Conservation (phyloP, 2,888 invertebrate genomes). For the Nezara viridula region DNA sequence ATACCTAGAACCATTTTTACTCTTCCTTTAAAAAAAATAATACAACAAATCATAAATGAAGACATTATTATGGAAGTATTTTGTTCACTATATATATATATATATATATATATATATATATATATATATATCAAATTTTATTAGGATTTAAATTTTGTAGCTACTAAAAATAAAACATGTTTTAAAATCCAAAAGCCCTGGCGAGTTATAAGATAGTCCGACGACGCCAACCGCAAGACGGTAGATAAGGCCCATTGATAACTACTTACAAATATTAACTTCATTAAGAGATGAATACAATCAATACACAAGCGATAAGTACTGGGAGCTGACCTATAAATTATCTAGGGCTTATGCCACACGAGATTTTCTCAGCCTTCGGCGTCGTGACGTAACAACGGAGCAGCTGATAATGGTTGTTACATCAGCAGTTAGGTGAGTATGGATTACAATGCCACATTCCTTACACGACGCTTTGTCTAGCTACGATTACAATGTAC, state of each 20-base stretch:
- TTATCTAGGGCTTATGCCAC: constrained; percentile 25
- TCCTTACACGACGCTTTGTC: background rate
- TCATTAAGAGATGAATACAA: background rate
- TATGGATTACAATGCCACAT: constrained; percentile 15
- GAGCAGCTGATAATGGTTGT: background rate
- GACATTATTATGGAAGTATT: too few relatives aligned
- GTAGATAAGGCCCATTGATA: background rate
- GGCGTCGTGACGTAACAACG: background rate
- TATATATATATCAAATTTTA: too few relatives aligned
- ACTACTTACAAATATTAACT: background rate
- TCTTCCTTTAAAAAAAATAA: too few relatives aligned
- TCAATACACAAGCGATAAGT: background rate
- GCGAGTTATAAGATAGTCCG: background rate
- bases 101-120: too few relatives aligned
- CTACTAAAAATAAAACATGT: too few relatives aligned
- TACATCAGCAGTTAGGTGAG: constrained; percentile 33
- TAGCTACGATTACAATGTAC: background rate
- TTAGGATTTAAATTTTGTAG: too few relatives aligned
- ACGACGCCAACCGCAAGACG: background rate
- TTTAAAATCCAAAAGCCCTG: background rate
- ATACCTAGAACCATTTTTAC: too few relatives aligned
- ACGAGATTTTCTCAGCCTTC: constrained; percentile 11
- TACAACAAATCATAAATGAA: too few relatives aligned
- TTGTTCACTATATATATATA: too few relatives aligned
- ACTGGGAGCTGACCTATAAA: constrained; percentile 1